phyloP scores from a whole-genome alignment of 2,888 invertebrate species.

The Ophion obscuratus region DNA sequence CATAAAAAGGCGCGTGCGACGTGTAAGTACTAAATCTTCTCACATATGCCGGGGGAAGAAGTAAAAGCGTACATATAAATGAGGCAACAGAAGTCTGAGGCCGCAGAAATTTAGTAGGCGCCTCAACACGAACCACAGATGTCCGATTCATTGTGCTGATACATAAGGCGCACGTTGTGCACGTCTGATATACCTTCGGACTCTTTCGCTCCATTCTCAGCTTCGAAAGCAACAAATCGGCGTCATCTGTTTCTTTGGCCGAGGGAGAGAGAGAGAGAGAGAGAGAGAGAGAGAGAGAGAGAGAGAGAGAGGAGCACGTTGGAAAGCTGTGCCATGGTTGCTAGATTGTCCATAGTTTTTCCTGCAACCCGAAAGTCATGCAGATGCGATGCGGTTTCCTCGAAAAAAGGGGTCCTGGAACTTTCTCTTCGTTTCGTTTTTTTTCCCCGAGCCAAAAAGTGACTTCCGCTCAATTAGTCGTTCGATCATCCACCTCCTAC shows the following conservation, averaged over 20 bases:
- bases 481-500: conserved; percentile 64
- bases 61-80: background rate
- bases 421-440: conserved; percentile 39
- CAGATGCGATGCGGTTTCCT: conserved; percentile 65
- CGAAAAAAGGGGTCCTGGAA: conserved; percentile 47
- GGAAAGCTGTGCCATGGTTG: conserved; percentile 8
- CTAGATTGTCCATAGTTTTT: conserved; percentile 28
- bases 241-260: conserved; percentile 65
- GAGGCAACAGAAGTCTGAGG: conserved; percentile 49
- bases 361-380: conserved; percentile 60
- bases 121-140: conserved; percentile 60
- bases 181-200: conserved; percentile 35
- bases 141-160: conserved; percentile 66
- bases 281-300: no score
- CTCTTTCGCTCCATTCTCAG: conserved; percentile 43
- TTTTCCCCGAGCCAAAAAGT: conserved; percentile 36
- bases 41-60: conserved; percentile 33
- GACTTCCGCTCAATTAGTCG: conserved; percentile 71
- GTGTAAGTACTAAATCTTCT: conserved; percentile 54
- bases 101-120: conserved; percentile 48
- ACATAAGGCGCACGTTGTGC: conserved; percentile 35
- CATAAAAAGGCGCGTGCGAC: background rate
- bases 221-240: conserved; percentile 62
- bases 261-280: no score
- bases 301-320: background rate